Conservation (phyloP, 2,888 invertebrate genomes). For the Gymnocheta viridis region DNA sequence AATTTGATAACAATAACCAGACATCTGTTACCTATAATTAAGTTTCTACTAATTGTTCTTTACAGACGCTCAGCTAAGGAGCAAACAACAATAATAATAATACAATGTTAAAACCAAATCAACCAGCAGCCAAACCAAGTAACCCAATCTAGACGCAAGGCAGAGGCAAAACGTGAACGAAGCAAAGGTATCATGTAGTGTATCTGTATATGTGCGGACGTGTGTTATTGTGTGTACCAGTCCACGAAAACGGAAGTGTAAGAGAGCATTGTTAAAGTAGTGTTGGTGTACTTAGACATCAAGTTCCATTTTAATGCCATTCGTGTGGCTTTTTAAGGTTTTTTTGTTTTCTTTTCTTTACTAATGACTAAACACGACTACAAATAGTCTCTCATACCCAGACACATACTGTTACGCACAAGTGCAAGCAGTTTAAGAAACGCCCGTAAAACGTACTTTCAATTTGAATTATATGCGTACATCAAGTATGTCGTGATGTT, state of each 20-base stretch:
- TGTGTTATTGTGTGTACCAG: not conserved
- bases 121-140: slow-evolving; percentile 51
- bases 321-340: slow-evolving; percentile 68
- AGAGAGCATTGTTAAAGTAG: not conserved
- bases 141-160: slow-evolving; percentile 29
- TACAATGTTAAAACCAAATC: slow-evolving; percentile 49
- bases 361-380: slow-evolving; percentile 69
- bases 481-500: not conserved
- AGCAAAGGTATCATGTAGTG: slow-evolving; percentile 6
- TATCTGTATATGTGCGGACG: not conserved
- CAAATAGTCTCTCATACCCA: slow-evolving; percentile 69
- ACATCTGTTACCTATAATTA: slow-evolving; percentile 69
- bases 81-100: slow-evolving; percentile 41
- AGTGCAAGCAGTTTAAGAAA: slow-evolving; percentile 19
- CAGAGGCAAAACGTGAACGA: slow-evolving; percentile 34
- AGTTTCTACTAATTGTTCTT: slow-evolving; percentile 67
- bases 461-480: slow-evolving; percentile 40
- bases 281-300: slow-evolving; percentile 51
- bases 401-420: slow-evolving; percentile 4
- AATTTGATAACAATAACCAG: slow-evolving; percentile 69
- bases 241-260: not conserved
- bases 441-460: slow-evolving; percentile 29
- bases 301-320: slow-evolving; percentile 60
- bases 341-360: slow-evolving; percentile 67
- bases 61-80: slow-evolving; percentile 37